Base-by-base conservation (phyloP, 2,888 invertebrate genomes). In the Leptinotarsa peninsularis region DNA sequence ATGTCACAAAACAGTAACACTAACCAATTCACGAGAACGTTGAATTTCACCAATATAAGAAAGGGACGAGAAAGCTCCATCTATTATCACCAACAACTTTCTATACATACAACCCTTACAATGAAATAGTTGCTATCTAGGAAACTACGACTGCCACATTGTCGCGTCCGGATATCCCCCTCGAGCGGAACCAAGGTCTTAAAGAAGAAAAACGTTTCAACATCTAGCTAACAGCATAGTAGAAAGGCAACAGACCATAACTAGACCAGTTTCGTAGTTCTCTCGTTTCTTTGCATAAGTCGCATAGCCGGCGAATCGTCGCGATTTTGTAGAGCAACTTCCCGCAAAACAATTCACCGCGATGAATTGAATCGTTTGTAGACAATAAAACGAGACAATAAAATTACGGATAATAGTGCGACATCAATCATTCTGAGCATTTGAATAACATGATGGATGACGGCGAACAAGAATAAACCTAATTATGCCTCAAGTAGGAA, bases 211-310 rank as follows among this genome's bases (percentile, higher is more conserved):
- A 63, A n/a, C n/a, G n/a, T 63, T 63, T 43, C 27, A 43, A 43
- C 43, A 43, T 63, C 23, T 18, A 33, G 66, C 52, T 50, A 43
- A 67, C 60, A 49, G 67, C 76, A 78, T 78, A 78, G 76, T 80
- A 72, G 50, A 76, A 78, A 81, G 73, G 71, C 81, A 82, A 67
- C 81, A 71, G 79, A 81, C 76, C 82, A 78, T 81, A 82, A 79
- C 82, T 81, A 78, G 81, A 81, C 82, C 78, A 81, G 81, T 82
- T 82, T 79, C 78, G 27, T 27, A 27, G 63, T 63, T 63, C 63
- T 63, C 63, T 63, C n/a, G 63, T 63, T 63, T 63, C 63, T 63
- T 63, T 63, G 63, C 63, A 63, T 63, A 63, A 33, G 43, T 63
- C 63, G 43, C 17, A 27, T 15, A 33, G 60, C 10, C 27, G 15